Evolutionary conservation across 1,140 invertebrate genomes (phyloP).

Genomic region (Elysia chlorotica): DNA sequence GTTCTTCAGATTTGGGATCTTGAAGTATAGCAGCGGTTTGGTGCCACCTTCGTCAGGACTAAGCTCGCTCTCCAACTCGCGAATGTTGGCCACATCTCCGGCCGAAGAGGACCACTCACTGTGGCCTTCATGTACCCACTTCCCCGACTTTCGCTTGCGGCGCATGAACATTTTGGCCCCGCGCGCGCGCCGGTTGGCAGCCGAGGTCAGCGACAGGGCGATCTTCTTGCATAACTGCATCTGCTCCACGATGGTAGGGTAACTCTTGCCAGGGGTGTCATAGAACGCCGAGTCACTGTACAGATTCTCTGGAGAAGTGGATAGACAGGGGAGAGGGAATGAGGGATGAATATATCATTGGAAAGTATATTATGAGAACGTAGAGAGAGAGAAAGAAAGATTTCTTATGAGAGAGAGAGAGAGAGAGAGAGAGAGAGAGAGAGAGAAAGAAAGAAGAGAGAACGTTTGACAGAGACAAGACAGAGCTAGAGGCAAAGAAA

Average conservation of each 20-base stretch:
- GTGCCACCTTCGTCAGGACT: constrained; percentile 32
- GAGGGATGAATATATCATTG: too few relatives aligned
- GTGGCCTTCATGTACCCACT: constrained; percentile 92
- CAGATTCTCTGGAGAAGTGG: constrained; percentile 86
- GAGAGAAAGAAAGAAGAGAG: too few relatives aligned
- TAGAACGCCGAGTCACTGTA: constrained; percentile 95
- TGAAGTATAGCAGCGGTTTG: constrained; percentile 42
- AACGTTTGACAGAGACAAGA: too few relatives aligned
- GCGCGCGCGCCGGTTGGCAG: constrained; percentile 87
- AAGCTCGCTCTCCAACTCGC: constrained; percentile 44
- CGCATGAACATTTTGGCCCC: constrained; percentile 96
- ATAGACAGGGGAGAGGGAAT: constrained; percentile 28
- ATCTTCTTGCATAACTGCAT: constrained; percentile 88
- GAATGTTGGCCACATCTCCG: constrained; percentile 37
- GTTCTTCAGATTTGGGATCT: constrained; percentile 40
- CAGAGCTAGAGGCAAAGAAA: too few relatives aligned
- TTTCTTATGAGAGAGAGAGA: too few relatives aligned
- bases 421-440: too few relatives aligned
- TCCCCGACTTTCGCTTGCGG: constrained; percentile 87
- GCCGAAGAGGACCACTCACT: constrained; percentile 62
- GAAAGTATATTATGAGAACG: too few relatives aligned
- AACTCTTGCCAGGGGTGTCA: constrained; percentile 72
- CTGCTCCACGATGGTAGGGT: constrained; percentile 94
- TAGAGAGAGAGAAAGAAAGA: neutral
- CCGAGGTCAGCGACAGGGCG: constrained; percentile 88